These are phyloP conservation scores for Diglossa cyanea DNA, from an alignment of 2,797 vertebrate genomes.

Conservation along the genomic window DNA sequence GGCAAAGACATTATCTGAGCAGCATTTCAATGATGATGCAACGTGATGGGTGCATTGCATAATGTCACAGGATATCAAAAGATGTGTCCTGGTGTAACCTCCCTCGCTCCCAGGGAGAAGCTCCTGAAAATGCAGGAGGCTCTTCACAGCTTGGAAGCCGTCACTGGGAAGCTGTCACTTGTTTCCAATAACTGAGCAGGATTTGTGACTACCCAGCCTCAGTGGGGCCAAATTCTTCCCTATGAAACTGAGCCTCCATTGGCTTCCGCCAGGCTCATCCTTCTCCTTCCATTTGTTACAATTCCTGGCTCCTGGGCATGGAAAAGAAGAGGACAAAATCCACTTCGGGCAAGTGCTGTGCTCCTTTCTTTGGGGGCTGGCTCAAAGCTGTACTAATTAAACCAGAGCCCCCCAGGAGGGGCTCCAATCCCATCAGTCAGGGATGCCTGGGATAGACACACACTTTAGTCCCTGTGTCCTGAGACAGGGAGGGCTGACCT, in stretches of 20 bases:
- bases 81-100: slow-evolving; percentile 35
- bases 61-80: slow-evolving; percentile 28
- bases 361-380: not conserved
- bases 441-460: not conserved
- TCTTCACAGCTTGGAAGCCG: not conserved
- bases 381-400: not conserved
- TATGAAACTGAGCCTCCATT: not conserved
- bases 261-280: not conserved
- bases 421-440: not conserved
- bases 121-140: not conserved
- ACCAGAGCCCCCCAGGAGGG: not conserved
- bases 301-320: not conserved
- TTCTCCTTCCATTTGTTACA: not conserved
- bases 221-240: not conserved
- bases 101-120: not conserved
- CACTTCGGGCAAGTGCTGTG: not conserved
- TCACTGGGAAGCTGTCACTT: not conserved
- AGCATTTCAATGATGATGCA: slow-evolving; percentile 20
- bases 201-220: not conserved
- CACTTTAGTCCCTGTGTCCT: not conserved
- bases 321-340: not conserved
- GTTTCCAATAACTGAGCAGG: not conserved
- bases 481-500: not conserved
- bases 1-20: not conserved
- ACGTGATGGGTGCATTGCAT: slow-evolving; percentile 37